Conservation (phyloP, 1,140 invertebrate genomes). For the Protaetia brevitarsis region DNA sequence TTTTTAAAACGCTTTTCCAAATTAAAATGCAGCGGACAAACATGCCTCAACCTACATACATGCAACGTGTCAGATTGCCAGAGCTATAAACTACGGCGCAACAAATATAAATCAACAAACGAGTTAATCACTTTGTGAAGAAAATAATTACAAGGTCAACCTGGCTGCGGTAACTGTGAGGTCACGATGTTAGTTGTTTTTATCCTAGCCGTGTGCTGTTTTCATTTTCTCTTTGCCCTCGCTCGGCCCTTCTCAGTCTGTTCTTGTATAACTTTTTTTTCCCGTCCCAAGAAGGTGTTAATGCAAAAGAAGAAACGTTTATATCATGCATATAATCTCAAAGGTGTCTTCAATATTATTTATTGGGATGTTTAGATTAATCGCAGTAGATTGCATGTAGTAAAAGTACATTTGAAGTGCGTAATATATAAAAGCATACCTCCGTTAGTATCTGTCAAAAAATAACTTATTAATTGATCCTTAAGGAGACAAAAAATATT, state of each 20-base stretch:
- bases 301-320: neutral
- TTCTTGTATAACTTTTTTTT: neutral
- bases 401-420: too few relatives aligned
- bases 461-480: too few relatives aligned
- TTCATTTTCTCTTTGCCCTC: neutral
- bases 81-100: constrained; percentile 41
- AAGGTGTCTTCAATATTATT: neutral
- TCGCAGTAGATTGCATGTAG: neutral
- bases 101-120: constrained; percentile 48
- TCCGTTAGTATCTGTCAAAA: too few relatives aligned
- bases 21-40: constrained; percentile 47
- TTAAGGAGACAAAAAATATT: too few relatives aligned
- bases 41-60: constrained; percentile 47
- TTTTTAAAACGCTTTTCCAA: constrained; percentile 31
- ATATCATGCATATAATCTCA: neutral
- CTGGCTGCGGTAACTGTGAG: constrained; percentile 27
- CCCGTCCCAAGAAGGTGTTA: neutral
- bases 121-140: constrained; percentile 48
- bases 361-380: neutral
- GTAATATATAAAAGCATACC: too few relatives aligned
- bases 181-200: constrained; percentile 20
- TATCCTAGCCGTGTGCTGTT: constrained; percentile 14
- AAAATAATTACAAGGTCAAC: constrained; percentile 48
- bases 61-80: constrained; percentile 46
- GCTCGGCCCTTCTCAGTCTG: neutral